Evolutionary conservation across 2,113 vertebrate species (phyloP), one percentile per base, ranked within the genome.

Genomic region (Catagonus wagneri): DNA sequence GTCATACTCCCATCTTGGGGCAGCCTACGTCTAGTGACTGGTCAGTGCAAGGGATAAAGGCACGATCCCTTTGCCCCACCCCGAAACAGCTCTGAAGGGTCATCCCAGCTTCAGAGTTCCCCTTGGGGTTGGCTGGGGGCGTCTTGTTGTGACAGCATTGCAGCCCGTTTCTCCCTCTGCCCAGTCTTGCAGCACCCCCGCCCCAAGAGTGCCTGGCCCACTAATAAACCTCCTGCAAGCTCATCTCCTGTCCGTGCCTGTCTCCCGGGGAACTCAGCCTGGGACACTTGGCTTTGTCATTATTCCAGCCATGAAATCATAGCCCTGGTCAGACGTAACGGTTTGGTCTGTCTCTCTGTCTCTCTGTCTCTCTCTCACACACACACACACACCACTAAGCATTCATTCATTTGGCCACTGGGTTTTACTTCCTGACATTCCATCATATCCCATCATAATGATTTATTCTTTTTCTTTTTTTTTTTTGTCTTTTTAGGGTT

Each of bases 181-280:
- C 60, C 71, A 71, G 10, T 58, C 34, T 63, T 34, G 72, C 16
- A 23, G 25, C n/a, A 4, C 0, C 44, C 44, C 44, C 44, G 8
- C 20, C 32, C 13, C 7, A 34, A 44, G 44, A 44, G 44, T 44
- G 44, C 44, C 52, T 8, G n/a, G 71, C 10, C 2, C 0, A 8
- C 15, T 19, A 8, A 5, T 63, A 81, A 52, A 44, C 6, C 20
- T 58, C 44, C n/a, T 1, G 22, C 9, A 0, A 0, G 1, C 23
- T 19, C 13, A 10, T 80, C 29, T 74, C 13, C 19, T 2, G 50
- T 25, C 27, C 22, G 32, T 6, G 36, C 65, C 65, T 23, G 27
- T 15, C 34, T 89, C 63, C 32, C 0, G 0, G 75, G 20, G 34
- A 54, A 15, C 68, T 44, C n/a, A 50, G n/a, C 66, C 34, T 1